Evolutionary conservation across 2,113 vertebrate genomes (phyloP).

Genomic region (Eonycteris spelaea): DNA sequence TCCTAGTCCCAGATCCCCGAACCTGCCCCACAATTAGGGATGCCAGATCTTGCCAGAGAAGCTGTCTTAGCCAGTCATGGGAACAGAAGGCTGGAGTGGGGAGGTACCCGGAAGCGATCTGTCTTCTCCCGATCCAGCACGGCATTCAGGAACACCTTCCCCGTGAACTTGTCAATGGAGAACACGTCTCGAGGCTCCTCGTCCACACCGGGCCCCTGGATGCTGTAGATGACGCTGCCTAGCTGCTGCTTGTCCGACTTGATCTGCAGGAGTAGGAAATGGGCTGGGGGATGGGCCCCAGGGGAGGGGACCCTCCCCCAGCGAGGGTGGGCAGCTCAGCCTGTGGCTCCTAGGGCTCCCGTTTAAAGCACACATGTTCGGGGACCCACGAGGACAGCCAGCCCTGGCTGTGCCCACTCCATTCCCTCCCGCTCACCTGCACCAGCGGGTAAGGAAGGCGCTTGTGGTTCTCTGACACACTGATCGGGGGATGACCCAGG

Average conservation of each 20-base stretch:
- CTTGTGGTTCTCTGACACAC: constrained; percentile 93
- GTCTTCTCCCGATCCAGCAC: constrained; percentile 93
- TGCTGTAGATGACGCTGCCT: constrained; percentile 94
- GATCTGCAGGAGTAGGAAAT: constrained; percentile 82
- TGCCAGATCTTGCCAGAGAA: not conserved
- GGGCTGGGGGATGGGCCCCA: not conserved
- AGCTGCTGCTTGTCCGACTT: constrained; percentile 95
- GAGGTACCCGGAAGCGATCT: constrained; percentile 88
- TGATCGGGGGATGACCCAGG: constrained; percentile 99
- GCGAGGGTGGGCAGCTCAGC: not conserved
- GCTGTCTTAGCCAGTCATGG: not conserved
- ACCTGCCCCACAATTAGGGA: accelerated
- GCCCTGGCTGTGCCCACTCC: not conserved
- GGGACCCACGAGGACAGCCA: too few relatives aligned
- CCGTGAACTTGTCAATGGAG: constrained; percentile 93
- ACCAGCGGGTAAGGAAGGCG: constrained; percentile 92
- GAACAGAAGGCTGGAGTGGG: too few relatives aligned
- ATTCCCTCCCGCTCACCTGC: constrained; percentile 84
- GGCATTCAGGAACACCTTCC: constrained; percentile 90
- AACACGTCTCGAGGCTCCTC: constrained; percentile 93
- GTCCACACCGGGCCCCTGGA: constrained; percentile 95
- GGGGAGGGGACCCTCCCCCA: not conserved
- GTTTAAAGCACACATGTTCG: not conserved
- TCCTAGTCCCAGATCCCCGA: not conserved
- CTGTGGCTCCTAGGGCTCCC: not conserved